A percentile compares a stretch with the other conserved stretches of the same genome.
Evolutionary conservation across 2,888 invertebrate species (phyloP).

Genomic region (Ectropis crepuscularia): DNA sequence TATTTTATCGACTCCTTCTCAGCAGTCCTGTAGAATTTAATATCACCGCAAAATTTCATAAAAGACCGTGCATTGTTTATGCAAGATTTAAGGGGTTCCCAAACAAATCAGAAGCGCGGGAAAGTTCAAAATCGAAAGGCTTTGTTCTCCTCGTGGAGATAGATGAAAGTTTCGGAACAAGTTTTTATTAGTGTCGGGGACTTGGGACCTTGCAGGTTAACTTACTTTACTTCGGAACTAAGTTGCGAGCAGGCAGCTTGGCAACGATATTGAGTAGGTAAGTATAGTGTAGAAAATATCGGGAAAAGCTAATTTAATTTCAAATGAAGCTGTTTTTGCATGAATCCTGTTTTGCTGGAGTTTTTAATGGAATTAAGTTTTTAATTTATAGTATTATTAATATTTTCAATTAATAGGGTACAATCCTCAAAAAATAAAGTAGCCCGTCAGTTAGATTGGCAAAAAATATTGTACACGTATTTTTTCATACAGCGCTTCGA

Average conservation of each 20-base stretch:
- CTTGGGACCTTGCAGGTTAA: slow-evolving; percentile 11
- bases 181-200: slow-evolving; percentile 21
- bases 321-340: too few species aligned
- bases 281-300: background rate
- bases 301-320: too few species aligned
- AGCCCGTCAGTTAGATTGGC: too few species aligned
- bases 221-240: slow-evolving; percentile 17
- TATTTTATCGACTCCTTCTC: too few species aligned
- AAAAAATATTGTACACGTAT: too few species aligned
- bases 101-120: slow-evolving; percentile 27
- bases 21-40: slow-evolving; percentile 34
- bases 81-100: slow-evolving; percentile 23
- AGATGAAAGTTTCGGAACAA: slow-evolving; percentile 26
- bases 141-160: slow-evolving; percentile 27
- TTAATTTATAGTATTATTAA: too few species aligned
- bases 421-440: too few species aligned
- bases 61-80: slow-evolving; percentile 32
- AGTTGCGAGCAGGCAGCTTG: background rate
- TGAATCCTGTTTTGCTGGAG: too few species aligned
- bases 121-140: slow-evolving; percentile 28
- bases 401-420: too few species aligned
- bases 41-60: slow-evolving; percentile 24
- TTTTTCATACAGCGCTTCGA: too few species aligned
- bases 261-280: background rate
- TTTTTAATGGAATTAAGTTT: too few species aligned